Conservation (phyloP, 2,888 invertebrate genomes). For the Chrysina gloriosa region DNA sequence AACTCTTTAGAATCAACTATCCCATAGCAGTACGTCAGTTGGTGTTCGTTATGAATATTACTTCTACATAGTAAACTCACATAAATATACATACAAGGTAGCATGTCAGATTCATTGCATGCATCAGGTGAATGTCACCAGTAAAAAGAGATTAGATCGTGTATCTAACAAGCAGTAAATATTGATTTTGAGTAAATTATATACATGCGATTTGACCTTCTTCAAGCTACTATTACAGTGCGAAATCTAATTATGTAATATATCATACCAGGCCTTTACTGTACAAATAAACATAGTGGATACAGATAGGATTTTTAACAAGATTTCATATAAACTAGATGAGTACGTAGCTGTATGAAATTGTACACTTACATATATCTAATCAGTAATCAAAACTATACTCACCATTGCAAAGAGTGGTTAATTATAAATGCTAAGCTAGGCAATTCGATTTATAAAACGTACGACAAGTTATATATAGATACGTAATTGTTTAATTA, state of each 20-base stretch:
- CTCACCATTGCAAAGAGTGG: too few species aligned
- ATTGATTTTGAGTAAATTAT: constrained; percentile 7
- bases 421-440: too few species aligned
- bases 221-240: background rate
- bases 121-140: background rate
- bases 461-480: too few species aligned
- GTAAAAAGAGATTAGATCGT: background rate
- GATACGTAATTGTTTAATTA: too few species aligned
- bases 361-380: background rate
- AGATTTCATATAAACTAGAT: background rate
- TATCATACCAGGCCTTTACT: background rate
- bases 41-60: too few species aligned
- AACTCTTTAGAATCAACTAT: too few species aligned
- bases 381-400: too few species aligned
- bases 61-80: too few species aligned
- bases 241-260: background rate
- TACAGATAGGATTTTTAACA: background rate
- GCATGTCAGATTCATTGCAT: too few species aligned
- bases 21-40: too few species aligned
- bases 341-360: background rate
- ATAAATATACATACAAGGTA: too few species aligned
- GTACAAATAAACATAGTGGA: background rate
- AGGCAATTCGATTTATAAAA: too few species aligned
- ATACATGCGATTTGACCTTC: constrained; percentile 1
- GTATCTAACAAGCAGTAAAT: background rate